phyloP scores from a whole-genome alignment of 2,888 invertebrate genomes.

The Tryphoninae sp. region DNA sequence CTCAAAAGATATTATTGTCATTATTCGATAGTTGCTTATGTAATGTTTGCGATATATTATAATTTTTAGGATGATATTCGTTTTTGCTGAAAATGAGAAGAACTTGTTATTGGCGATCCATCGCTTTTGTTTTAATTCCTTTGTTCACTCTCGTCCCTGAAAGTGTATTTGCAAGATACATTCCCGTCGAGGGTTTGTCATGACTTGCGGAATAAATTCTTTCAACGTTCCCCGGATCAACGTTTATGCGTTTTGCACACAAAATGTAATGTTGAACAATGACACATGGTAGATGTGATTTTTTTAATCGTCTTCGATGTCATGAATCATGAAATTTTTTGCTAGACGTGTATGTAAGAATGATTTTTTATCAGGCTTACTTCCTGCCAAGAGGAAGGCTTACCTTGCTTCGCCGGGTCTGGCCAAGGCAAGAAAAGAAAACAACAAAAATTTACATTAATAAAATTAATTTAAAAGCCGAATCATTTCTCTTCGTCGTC shows the following conservation, averaged over 20 bases:
- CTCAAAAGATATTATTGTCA: constrained; percentile 47
- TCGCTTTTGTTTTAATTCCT: constrained; percentile 13
- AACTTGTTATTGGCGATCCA: constrained; percentile 37
- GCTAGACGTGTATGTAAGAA: constrained; percentile 36
- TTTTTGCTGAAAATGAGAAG: constrained; percentile 53
- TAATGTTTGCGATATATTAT: constrained; percentile 35
- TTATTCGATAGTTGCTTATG: constrained; percentile 32
- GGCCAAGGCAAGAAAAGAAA: constrained; percentile 75
- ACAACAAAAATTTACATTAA: constrained; percentile 71
- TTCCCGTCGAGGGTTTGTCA: constrained; percentile 15
- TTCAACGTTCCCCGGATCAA: constrained; percentile 16
- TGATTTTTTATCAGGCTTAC: constrained; percentile 54
- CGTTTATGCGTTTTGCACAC: constrained; percentile 52
- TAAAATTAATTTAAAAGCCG: constrained; percentile 54
- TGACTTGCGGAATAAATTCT: constrained; percentile 13
- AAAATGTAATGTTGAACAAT: constrained; percentile 41
- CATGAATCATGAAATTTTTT: constrained; percentile 58
- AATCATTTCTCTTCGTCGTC: constrained; percentile 17
- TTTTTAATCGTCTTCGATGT: constrained; percentile 46
- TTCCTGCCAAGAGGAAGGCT: constrained; percentile 67
- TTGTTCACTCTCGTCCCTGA: constrained; percentile 39
- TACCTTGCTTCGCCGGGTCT: constrained; percentile 79
- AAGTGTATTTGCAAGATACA: constrained; percentile 27
- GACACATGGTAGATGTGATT: constrained; percentile 39
- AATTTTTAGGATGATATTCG: constrained; percentile 31